Evolutionary conservation across 1,140 invertebrate species (phyloP), one percentile per base, ranked within the genome.

Genomic region (Pachypeltis micranthus): DNA sequence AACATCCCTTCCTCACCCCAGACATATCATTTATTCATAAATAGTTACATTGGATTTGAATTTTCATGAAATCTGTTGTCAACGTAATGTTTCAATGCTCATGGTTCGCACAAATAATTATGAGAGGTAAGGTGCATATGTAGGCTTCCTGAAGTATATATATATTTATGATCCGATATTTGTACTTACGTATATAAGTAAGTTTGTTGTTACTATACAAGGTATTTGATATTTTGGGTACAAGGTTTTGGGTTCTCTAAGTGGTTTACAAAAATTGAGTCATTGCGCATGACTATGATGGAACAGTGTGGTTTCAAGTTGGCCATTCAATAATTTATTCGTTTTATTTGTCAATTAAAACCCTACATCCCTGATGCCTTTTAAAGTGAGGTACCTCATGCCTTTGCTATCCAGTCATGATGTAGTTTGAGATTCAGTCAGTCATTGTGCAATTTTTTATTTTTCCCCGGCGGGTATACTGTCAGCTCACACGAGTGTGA

Each of bases 91-190:
- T 21, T 4, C 12, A 51, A 51, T 51, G 47, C 47, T 51, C 47
- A 51, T 51, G 47, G 4, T 10, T 51, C 19, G 47, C 47, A 51
- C 47, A 51, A 51, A 7, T 16, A 7, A 10, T 39, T 39, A 16
- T 51, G 47, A 51, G 3, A 51, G 4, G 47, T 14, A 51, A 51
- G 47, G 47, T 51, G 47, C 47, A 51, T 51, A 51, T 51, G 47
- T 21, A 51, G 47, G 47, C 47, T 51, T 51, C 47, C 21, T 51
- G 47, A 21, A 51, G 12, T 16, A 16, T 10, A 16, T 51, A 51
- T 51, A 51, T 16, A 51, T 7, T 51, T 51, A 10, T 10, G 23
- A 39, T 16, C 4, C 12, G 23, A 16, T 51, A 51, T 21, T 10
- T 7, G 31, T 39, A 39, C 7, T 7, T 51, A 51, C 23, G 19